These are phyloP conservation scores for Ranitomeya variabilis DNA, from an alignment of 2,113 vertebrate genomes.

Conservation along the genomic window DNA sequence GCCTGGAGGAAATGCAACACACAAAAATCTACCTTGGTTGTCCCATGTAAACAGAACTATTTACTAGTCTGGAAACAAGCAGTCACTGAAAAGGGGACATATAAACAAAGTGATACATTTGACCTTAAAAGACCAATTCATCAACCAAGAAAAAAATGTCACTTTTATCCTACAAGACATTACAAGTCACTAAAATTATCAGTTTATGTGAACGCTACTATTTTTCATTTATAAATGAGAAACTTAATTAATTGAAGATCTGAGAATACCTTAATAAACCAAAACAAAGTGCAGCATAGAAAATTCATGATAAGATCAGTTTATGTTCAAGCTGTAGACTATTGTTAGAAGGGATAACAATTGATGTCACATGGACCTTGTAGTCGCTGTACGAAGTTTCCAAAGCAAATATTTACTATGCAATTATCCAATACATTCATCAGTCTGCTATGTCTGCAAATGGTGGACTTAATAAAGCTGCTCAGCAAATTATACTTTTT, in stretches of 20 bases:
- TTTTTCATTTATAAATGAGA: neutral
- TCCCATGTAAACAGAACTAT: slow-evolving; percentile 20
- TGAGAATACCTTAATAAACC: neutral
- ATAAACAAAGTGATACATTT: slow-evolving; percentile 3
- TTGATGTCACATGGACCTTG: neutral
- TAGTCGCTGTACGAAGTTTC: neutral
- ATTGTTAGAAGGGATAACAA: slow-evolving; percentile 7
- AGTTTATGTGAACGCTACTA: neutral
- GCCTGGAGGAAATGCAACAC: slow-evolving; percentile 29
- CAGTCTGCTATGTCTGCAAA: neutral
- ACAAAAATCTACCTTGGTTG: slow-evolving; percentile 39
- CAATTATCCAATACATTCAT: slow-evolving; percentile 26
- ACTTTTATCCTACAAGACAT: neutral
- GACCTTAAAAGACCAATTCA: neutral
- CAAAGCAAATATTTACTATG: slow-evolving; percentile 33
- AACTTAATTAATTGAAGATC: neutral
- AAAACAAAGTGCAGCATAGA: neutral
- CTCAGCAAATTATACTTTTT: neutral
- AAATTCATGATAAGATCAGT: neutral
- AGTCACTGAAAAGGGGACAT: neutral
- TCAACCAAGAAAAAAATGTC: neutral
- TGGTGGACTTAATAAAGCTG: neutral
- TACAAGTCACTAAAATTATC: neutral
- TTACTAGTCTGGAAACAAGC: neutral
- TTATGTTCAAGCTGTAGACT: neutral